Conservation (phyloP, 1,140 invertebrate species). For the Ceratina japonica region DNA sequence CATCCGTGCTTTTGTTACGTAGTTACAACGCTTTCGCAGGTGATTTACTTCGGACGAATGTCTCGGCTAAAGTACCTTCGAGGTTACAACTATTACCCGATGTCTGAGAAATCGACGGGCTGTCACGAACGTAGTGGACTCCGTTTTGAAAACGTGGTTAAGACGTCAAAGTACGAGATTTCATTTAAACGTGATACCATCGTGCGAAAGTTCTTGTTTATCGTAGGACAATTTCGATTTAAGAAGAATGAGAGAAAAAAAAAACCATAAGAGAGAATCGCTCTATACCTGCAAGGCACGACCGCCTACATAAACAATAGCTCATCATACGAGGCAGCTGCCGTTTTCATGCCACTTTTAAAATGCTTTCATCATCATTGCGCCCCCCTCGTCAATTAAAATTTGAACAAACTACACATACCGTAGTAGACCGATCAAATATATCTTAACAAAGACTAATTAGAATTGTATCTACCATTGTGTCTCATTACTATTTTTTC, state of each 20-base stretch:
- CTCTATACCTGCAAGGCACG: slow-evolving; percentile 24
- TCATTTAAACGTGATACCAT: slow-evolving; percentile 18
- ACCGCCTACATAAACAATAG: slow-evolving; percentile 48
- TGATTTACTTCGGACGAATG: slow-evolving; percentile 36
- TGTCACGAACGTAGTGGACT: slow-evolving; percentile 46
- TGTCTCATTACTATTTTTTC: background rate
- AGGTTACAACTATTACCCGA: slow-evolving; percentile 49
- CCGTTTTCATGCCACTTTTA: slow-evolving; percentile 16
- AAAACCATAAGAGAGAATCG: background rate
- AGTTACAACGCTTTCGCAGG: slow-evolving; percentile 44
- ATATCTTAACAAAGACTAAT: background rate
- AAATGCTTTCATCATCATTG: background rate
- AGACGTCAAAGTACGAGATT: slow-evolving; percentile 47
- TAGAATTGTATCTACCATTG: background rate
- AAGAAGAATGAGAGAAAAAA: background rate
- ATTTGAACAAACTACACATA: too few species aligned
- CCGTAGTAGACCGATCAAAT: too few species aligned
- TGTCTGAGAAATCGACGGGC: slow-evolving; percentile 44
- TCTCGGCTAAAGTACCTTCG: slow-evolving; percentile 39
- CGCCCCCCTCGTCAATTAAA: background rate
- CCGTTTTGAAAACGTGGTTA: slow-evolving; percentile 47
- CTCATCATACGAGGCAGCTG: slow-evolving; percentile 23
- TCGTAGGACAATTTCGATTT: background rate
- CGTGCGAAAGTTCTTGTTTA: slow-evolving; percentile 29
- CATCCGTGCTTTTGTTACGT: slow-evolving; percentile 31